These are phyloP conservation scores for Diaperis boleti DNA, from an alignment of 2,888 invertebrate genomes.

Conservation along the genomic window DNA sequence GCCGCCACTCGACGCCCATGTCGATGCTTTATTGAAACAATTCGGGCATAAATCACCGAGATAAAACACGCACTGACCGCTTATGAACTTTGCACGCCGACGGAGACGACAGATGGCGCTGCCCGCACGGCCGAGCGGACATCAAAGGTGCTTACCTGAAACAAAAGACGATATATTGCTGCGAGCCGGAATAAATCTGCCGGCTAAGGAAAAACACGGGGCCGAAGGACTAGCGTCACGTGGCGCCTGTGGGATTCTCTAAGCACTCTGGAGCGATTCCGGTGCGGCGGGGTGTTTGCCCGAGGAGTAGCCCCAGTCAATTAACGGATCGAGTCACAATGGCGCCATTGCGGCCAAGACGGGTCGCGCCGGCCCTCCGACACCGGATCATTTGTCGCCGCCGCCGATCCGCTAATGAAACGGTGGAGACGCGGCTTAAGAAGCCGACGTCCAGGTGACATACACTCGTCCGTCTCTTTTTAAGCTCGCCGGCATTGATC, in stretches of 20 bases:
- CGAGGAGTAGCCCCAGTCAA: slow-evolving; percentile 19
- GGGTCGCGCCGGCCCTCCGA: slow-evolving; percentile 61
- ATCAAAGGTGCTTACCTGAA: slow-evolving; percentile 36
- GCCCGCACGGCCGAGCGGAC: slow-evolving; percentile 1
- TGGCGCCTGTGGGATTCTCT: too few species aligned
- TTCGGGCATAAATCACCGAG: slow-evolving; percentile 53
- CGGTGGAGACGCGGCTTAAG: not conserved
- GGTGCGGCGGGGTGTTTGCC: too few species aligned
- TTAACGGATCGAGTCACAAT: slow-evolving; percentile 35
- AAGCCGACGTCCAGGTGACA: slow-evolving; percentile 53
- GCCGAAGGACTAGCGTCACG: too few species aligned
- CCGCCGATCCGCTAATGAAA: slow-evolving; percentile 43
- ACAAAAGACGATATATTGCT: slow-evolving; percentile 28
- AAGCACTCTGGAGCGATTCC: too few species aligned
- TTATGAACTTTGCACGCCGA: slow-evolving; percentile 48
- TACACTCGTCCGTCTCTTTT: slow-evolving; percentile 53
- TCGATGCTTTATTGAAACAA: slow-evolving; percentile 53
- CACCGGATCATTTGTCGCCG: slow-evolving; percentile 61
- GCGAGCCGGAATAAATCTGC: slow-evolving; percentile 5
- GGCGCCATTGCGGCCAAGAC: slow-evolving; percentile 28
- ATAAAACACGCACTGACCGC: slow-evolving; percentile 51
- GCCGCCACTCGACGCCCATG: slow-evolving; percentile 39
- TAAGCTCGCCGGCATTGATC: slow-evolving; percentile 49
- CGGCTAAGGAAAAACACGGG: not conserved
- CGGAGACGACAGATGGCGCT: slow-evolving; percentile 15